Base-by-base conservation (phyloP, 2,797 vertebrate genomes). In the Nannoperca obscura region DNA sequence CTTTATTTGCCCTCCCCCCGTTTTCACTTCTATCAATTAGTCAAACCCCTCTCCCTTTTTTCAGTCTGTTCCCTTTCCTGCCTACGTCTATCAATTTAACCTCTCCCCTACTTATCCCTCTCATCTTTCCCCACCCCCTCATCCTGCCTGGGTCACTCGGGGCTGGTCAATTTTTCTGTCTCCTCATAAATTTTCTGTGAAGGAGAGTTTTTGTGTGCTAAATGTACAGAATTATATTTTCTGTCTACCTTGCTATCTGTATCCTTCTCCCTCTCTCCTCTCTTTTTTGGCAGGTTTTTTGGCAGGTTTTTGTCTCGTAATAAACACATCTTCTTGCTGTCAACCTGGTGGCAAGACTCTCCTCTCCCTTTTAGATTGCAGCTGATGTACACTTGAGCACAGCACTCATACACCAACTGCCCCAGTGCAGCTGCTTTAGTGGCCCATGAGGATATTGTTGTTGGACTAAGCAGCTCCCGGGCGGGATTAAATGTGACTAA, bases 401-500 rank as follows among this genome's bases (percentile, higher is more conserved):
- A 34, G 54, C 20, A 13, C n/a, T 68, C 10, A 42, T 61, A 61
- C 52, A 38, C 58, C 42, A 52, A 10, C 61, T 42, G 65, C 64
- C 66, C 38, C 27, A 53, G 72, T 64, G 11, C 78, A 73, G 53
- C 71, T 62, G 75, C 71, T 76, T 59, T 47, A 65, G 63, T 46
- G 66, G 86, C 50, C 77, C 44, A 40, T n/a, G 47, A 76, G 71
- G 71, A 74, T 19, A 12, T 4, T 44, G 69, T 32, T 68, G 65
- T 74, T 49, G 58, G 63, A 74, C 58, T 62, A 61, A 87, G 73
- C 76, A 60, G 53, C 71, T 89, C 83, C 61, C 50, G 0, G 27
- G 62, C 50, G 70, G 83, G 67, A 80, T 86, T 85, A 78, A 70
- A 80, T n/a, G 22, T 76, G 82, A 84, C 55, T 61, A 64, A 85